These are phyloP conservation scores for Agrochola litura DNA, from an alignment of 2,888 invertebrate species.

Conservation along the genomic window DNA sequence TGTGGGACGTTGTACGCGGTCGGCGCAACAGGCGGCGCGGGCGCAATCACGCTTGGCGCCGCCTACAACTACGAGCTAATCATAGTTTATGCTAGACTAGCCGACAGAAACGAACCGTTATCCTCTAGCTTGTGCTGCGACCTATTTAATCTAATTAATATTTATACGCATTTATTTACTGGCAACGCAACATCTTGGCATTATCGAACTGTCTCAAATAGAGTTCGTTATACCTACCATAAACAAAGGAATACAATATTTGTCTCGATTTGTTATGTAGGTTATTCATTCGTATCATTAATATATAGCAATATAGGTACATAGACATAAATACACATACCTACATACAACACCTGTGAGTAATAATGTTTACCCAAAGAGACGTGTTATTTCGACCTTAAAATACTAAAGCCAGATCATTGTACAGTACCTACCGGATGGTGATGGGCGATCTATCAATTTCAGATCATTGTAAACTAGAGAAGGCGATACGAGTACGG, in stretches of 20 bases:
- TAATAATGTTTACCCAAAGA: constrained; percentile 19
- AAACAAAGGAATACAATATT: constrained; percentile 37
- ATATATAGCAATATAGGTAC: background rate
- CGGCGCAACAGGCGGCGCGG: constrained; percentile 51
- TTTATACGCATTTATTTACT: constrained; percentile 40
- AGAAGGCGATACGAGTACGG: constrained; percentile 30
- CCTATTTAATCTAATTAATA: constrained; percentile 57
- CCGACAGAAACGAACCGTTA: constrained; percentile 63
- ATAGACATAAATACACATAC: background rate
- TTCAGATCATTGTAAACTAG: constrained; percentile 23
- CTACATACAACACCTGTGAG: constrained; percentile 23
- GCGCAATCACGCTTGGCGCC: constrained; percentile 65
- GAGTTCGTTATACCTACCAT: constrained; percentile 7
- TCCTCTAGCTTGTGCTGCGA: constrained; percentile 49
- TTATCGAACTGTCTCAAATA: constrained; percentile 24
- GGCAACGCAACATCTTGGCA: constrained; percentile 22
- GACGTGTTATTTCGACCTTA: constrained; percentile 2
- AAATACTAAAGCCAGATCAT: constrained; percentile 7
- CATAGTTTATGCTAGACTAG: constrained; percentile 66
- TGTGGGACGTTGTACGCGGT: constrained; percentile 57
- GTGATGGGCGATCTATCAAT: constrained; percentile 13
- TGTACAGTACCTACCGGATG: background rate
- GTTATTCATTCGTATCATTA: constrained; percentile 7
- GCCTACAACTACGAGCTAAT: constrained; percentile 66
- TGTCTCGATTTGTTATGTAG: constrained; percentile 17